Evolutionary conservation across 1,140 invertebrate species (phyloP), one percentile per base, ranked within the genome.

Genomic region (Liolophura sinensis): DNA sequence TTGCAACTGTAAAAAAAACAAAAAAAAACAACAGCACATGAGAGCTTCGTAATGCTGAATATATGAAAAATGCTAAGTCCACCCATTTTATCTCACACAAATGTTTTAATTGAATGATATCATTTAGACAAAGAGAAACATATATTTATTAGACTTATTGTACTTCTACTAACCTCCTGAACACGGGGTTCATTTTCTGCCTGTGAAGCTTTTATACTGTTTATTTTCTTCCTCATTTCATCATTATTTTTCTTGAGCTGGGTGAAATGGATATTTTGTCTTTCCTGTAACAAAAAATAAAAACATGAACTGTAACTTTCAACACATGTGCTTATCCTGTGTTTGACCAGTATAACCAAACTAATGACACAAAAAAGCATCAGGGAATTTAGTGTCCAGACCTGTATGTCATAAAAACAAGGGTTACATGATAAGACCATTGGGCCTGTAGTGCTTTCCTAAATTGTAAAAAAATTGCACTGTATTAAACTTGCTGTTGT

Each of bases 101-200:
- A 31, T 9, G 31, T 18, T 3, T 16, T 48, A 52, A 47, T 22
- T 16, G 1, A 1, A 62, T 54, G 14, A 16, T 46, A 47, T 6
- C 31, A 54, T 27, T 18, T 9, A 1, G 15, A 64, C 16, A 7
- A 46, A 46, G 46, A 52, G 6, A 3, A 47, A 27, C 51, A 22
- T 56, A 55, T 22, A n/a, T 54, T 5, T 20, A 51, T 9, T 4
- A 62, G 18, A 52, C 14, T 62, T 14, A 3, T 3, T 27, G 3
- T 5, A 62, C 15, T 58, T 3, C 15, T 25, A 58, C 55, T 55
- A 60, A 76, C 74, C 68, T 64, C 54, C 15, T 50, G 51, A 16
- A 73, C 63, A 31, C 67, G 64, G 31, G 71, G 64, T 61, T 74
- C 71, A n/a, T 74, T 70, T 47, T 67, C 50, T n/a, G 55, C 68